Conservation (phyloP, 2,888 invertebrate genomes). For the Punctoribates punctum region DNA sequence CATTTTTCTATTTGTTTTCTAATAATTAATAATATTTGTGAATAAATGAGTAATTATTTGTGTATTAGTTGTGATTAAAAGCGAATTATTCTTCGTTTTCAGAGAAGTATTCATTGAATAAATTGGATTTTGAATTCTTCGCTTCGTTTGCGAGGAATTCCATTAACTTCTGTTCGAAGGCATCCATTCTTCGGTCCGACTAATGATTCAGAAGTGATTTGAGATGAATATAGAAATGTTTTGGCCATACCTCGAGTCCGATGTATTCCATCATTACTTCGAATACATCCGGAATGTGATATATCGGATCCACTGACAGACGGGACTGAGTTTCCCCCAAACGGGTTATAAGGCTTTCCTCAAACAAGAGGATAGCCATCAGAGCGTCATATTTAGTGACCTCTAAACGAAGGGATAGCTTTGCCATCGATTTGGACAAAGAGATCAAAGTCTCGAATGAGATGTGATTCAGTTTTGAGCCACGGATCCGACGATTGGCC, state of each 20-base stretch:
- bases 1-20: no score
- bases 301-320: not conserved
- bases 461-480: not conserved
- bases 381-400: conserved; percentile 34
- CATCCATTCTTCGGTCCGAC: no score
- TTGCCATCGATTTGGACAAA: conserved; percentile 22
- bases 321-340: not conserved
- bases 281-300: not conserved
- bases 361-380: conserved; percentile 37
- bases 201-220: no score
- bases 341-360: conserved; percentile 8
- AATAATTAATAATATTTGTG: no score
- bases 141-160: no score
- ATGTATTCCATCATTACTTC: not conserved
- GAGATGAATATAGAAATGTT: no score
- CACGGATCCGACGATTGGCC: conserved; percentile 11
- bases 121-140: no score
- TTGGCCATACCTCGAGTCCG: not conserved
- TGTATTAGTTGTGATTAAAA: no score
- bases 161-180: no score
- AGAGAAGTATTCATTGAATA: no score
- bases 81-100: no score
- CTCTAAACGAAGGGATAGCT: conserved; percentile 22
- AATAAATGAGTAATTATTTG: no score
- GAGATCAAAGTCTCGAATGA: conserved; percentile 25